Conservation (phyloP, 1,140 invertebrate genomes). For the Drosophila sproati region DNA sequence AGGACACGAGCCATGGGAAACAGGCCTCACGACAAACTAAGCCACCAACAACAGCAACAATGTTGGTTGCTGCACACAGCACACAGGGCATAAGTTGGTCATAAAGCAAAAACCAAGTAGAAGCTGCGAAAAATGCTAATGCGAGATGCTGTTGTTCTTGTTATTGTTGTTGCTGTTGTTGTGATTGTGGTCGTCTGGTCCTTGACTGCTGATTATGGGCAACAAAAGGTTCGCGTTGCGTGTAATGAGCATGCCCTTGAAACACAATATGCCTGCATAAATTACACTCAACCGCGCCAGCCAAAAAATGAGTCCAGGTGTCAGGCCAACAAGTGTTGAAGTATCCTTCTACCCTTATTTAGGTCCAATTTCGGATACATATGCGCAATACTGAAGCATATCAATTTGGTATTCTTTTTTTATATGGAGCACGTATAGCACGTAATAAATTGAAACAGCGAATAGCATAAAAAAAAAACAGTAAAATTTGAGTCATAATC, state of each 20-base stretch:
- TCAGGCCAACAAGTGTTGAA: conserved; percentile 31
- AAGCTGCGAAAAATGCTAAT: conserved; percentile 72
- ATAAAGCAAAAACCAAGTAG: conserved; percentile 50
- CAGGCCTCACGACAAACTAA: conserved; percentile 25
- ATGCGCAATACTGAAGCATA: conserved; percentile 5
- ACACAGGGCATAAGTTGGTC: conserved; percentile 38
- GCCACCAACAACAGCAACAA: conserved; percentile 13
- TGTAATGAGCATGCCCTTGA: conserved; percentile 81
- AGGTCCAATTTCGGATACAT: not conserved
- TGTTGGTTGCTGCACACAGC: not conserved
- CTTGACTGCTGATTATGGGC: conserved; percentile 34
- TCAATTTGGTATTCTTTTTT: conserved; percentile 22
- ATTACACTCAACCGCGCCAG: conserved; percentile 47
- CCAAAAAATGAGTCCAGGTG: conserved; percentile 34
- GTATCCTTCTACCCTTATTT: conserved; percentile 6
- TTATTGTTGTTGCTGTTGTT: conserved; percentile 14
- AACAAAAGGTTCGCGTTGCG: conserved; percentile 65
- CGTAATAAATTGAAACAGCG: not conserved
- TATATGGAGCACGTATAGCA: not conserved
- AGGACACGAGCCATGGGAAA: conserved; percentile 32
- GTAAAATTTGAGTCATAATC: too few relatives aligned
- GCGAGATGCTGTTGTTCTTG: conserved; percentile 24
- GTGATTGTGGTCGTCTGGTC: conserved; percentile 23
- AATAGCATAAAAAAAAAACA: too few relatives aligned
- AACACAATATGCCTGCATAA: conserved; percentile 80